Evolutionary conservation across 1,140 invertebrate genomes (phyloP).

Genomic region (Ptiloglossa arizonensis): DNA sequence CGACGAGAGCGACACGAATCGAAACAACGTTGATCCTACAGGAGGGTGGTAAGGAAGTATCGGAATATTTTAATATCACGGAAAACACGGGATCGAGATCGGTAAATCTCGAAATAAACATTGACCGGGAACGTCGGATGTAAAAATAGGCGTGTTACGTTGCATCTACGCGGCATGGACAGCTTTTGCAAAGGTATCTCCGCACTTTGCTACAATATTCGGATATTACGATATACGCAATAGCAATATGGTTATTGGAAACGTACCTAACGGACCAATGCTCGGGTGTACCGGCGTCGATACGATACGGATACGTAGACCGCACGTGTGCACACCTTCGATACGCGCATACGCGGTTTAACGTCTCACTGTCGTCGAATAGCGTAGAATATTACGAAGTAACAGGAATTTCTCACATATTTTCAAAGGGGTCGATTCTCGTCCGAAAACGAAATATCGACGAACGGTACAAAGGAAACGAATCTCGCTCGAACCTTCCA

Average conservation of each 20-base stretch:
- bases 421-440: neutral
- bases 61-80: no score
- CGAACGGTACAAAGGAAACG: neutral
- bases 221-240: slow-evolving; percentile 28
- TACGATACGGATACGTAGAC: slow-evolving; percentile 4
- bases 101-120: no score
- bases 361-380: neutral
- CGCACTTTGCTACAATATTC: slow-evolving; percentile 5
- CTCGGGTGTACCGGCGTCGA: neutral
- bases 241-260: slow-evolving; percentile 50
- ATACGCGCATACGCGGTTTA: neutral
- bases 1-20: no score
- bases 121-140: neutral
- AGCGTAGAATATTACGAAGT: neutral
- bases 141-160: neutral
- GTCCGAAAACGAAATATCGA: neutral
- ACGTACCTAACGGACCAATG: slow-evolving; percentile 17
- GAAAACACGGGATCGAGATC: no score
- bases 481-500: neutral
- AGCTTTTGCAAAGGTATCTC: neutral
- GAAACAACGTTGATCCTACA: no score
- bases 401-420: slow-evolving; percentile 15
- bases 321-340: neutral
- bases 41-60: no score
- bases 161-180: neutral